Base-by-base conservation (phyloP, 2,797 vertebrate genomes). In the Lutjanus argentimaculatus region DNA sequence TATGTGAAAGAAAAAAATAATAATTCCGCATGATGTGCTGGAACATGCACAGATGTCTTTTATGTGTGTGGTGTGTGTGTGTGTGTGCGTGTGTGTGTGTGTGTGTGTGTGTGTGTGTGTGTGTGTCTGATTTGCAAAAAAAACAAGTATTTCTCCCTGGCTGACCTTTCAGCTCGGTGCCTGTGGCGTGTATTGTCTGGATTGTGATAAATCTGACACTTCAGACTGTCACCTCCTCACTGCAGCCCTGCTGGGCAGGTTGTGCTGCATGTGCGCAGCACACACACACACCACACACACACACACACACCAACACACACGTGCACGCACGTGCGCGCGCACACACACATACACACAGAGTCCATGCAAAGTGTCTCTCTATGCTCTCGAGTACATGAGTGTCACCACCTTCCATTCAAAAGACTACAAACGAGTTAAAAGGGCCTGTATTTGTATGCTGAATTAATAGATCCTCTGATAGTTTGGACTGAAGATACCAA, bases 91-190 rank as follows among this genome's bases (percentile, higher is more conserved):
- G 49, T 72, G 43, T 48, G 56, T 61, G 30, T 7, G 3, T 59
- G 21, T 62, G 46, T 12, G 49, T 72, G 43, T 48, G 56, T 61
- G 30, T 7, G 3, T 59, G 21, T 62, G 46, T 12, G 49, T 72
- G 43, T 48, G 56, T 61, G 30, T 7, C 40, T 67, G 13, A 55
- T 67, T 55, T 75, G 42, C 21, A 67, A 66, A 70, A 69, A 63
- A 64, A 65, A 70, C 25, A 42, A 53, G 49, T 22, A 77, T 62
- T 66, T 79, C 68, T 82, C 57, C 49, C 57, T 13, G 56, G 43
- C 45, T 85, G 83, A 87, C 72, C 85, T 88, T 86, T 86, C 7
- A 46, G 57, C 36, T 58, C 15, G n/a, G 52, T 63, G 78, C 83
- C 83, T 59, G 67, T 66, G 58, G 86, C 30, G 11, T 36, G 21